Percentiles rank a stretch among this genome's conserved stretches.
Conservation (phyloP, 2,113 vertebrate genomes). For the Guaruba guarouba region DNA sequence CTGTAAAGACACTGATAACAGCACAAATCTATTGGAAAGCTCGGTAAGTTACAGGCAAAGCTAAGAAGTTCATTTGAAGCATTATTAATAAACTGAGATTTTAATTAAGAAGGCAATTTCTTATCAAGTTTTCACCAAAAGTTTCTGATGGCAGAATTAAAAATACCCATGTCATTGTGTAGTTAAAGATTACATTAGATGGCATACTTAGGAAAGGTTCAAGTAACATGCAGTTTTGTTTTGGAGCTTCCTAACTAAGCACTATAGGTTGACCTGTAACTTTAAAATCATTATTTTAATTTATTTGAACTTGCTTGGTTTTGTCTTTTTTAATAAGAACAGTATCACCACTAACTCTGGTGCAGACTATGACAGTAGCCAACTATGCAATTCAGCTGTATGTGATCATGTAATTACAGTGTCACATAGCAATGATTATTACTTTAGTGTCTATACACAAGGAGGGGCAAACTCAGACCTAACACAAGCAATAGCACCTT, state of each 20-base stretch:
- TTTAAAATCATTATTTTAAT: not conserved
- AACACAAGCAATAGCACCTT: too few species aligned
- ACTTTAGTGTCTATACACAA: too few species aligned
- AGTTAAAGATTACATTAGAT: not conserved
- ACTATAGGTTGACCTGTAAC: not conserved
- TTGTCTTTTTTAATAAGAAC: too few species aligned
- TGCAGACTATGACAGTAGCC: too few species aligned
- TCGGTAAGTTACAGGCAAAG: not conserved
- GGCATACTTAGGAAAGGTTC: not conserved
- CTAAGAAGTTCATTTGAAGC: not conserved
- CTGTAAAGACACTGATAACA: not conserved
- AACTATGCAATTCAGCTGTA: too few species aligned
- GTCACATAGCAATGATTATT: too few species aligned
- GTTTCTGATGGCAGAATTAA: not conserved
- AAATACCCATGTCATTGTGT: not conserved
- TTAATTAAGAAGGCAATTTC: not conserved
- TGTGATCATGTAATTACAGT: too few species aligned
- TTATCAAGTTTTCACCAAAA: not conserved
- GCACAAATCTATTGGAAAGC: not conserved
- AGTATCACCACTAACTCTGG: too few species aligned
- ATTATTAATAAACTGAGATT: not conserved
- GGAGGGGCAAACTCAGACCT: too few species aligned
- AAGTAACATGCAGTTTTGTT: not conserved
- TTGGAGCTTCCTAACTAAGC: not conserved
- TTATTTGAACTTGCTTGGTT: not conserved